phyloP scores from a whole-genome alignment of 2,113 vertebrate species.

The Sphyrna mokarran region DNA sequence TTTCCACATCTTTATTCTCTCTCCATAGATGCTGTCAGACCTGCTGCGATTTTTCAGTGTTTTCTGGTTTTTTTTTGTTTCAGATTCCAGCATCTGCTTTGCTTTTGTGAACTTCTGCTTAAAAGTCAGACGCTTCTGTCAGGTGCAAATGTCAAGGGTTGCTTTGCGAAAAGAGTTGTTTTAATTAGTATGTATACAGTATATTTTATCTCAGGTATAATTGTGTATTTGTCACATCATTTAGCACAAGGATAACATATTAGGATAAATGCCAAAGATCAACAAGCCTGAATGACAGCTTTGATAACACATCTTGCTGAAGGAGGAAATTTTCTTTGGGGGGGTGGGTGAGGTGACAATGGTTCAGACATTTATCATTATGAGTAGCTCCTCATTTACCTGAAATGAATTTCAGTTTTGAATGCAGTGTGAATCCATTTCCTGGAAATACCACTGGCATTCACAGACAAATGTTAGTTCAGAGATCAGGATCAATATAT shows the following conservation, averaged over 20 bases:
- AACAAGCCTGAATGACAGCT: not conserved
- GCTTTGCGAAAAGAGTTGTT: not conserved
- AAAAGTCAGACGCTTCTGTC: not conserved
- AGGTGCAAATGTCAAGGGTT: not conserved
- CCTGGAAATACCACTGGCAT: not conserved
- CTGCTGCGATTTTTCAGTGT: too few relatives aligned
- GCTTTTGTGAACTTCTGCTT: not conserved
- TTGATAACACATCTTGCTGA: not conserved
- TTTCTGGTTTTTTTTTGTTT: too few relatives aligned
- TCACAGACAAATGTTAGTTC: not conserved
- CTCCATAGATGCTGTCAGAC: too few relatives aligned
- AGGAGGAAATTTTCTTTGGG: not conserved
- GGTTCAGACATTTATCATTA: not conserved
- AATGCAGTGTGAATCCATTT: not conserved
- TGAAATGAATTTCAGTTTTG: not conserved
- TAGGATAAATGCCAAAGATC: not conserved
- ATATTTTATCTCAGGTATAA: not conserved
- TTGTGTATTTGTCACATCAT: not conserved
- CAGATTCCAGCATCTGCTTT: too few relatives aligned
- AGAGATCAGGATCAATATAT: not conserved
- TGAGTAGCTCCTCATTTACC: not conserved
- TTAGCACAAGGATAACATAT: not conserved
- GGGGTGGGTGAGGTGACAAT: not conserved
- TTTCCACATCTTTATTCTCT: too few relatives aligned
- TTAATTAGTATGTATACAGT: not conserved